A percentile compares a stretch with the other conserved stretches of the same genome.
These are phyloP conservation scores for Protosalanx chinensis DNA, from an alignment of 2,797 vertebrate species.

Conservation along the genomic window DNA sequence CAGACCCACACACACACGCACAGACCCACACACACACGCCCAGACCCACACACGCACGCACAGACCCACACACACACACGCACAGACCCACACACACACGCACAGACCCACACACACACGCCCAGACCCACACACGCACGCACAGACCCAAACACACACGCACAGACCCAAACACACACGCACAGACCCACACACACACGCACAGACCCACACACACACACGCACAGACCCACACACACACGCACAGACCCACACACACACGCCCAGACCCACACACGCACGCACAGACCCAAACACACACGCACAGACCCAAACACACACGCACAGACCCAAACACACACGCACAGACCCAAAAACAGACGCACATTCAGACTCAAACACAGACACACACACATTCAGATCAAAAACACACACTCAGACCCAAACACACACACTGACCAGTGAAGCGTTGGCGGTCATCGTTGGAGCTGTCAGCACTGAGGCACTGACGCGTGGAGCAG, in stretches of 20 bases:
- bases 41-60: not conserved
- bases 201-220: slow-evolving; percentile 4
- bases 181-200: slow-evolving; percentile 11
- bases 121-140: slow-evolving; percentile 4
- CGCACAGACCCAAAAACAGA: no score
- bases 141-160: slow-evolving; percentile 11
- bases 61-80: slow-evolving; percentile 13
- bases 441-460: slow-evolving; percentile 80
- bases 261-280: not conserved
- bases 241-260: slow-evolving; percentile 30
- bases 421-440: slow-evolving; percentile 64
- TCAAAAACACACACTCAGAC: not conserved
- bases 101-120: slow-evolving; percentile 12
- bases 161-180: slow-evolving; percentile 4
- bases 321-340: slow-evolving; percentile 1
- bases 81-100: slow-evolving; percentile 1
- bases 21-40: slow-evolving; percentile 25
- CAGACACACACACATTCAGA: no score
- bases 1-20: not conserved
- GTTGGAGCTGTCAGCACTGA: slow-evolving; percentile 73
- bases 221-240: slow-evolving; percentile 3
- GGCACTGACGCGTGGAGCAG: slow-evolving; percentile 85
- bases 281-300: slow-evolving; percentile 16
- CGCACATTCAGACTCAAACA: no score
- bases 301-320: slow-evolving; percentile 22